Evolutionary conservation across 2,888 invertebrate genomes (phyloP).

Genomic region (Aphodius sticticus): DNA sequence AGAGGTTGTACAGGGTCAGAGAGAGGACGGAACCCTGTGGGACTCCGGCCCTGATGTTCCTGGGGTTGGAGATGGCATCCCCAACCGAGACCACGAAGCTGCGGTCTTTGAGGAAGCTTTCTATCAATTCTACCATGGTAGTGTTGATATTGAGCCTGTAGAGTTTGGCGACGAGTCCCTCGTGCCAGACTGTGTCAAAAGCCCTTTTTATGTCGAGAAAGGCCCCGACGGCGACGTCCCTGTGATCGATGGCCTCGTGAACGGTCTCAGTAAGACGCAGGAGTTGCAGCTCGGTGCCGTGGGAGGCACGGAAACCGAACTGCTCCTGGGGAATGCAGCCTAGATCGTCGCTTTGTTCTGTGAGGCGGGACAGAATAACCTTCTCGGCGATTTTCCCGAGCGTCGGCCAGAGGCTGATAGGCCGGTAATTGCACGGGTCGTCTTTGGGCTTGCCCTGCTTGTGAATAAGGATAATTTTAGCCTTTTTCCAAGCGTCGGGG

Average conservation of each 20-base stretch:
- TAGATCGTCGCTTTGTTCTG: not conserved
- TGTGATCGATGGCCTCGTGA: too few species aligned
- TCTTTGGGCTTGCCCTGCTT: not conserved
- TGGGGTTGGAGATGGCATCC: not conserved
- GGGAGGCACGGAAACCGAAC: constrained; percentile 12
- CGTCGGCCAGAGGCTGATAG: constrained; percentile 21
- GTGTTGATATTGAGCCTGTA: not conserved
- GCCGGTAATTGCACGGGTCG: not conserved
- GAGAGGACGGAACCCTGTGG: constrained; percentile 14
- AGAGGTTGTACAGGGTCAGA: constrained; percentile 11
- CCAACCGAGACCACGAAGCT: not conserved
- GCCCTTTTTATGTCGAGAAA: not conserved
- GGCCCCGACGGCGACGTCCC: not conserved
- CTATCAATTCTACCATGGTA: not conserved
- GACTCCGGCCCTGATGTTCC: constrained; percentile 4
- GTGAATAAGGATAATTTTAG: not conserved
- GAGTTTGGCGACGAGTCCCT: not conserved
- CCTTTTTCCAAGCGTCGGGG: not conserved
- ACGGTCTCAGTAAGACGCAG: not conserved
- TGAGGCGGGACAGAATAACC: not conserved
- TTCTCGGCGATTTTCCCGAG: constrained; percentile 17
- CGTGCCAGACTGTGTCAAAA: not conserved
- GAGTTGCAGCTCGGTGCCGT: constrained; percentile 16
- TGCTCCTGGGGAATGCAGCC: not conserved
- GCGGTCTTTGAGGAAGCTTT: not conserved